Percentiles rank a stretch among this genome's conserved stretches.
Conservation (phyloP, 92 coral and sea anemone species). For the Virgularia gustaviana region DNA sequence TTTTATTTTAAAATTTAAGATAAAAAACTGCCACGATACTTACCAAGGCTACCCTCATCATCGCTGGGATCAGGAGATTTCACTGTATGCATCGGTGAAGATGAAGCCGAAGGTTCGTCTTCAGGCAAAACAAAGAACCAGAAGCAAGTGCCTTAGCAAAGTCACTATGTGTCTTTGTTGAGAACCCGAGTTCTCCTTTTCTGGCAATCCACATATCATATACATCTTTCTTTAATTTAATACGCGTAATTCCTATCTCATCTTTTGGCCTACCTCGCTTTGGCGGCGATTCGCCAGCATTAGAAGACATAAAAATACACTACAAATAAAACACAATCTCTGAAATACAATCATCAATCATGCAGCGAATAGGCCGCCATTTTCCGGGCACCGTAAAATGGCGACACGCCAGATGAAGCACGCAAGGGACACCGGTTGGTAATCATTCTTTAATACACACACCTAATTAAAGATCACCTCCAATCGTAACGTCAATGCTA, state of each 20-base stretch:
- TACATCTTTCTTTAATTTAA: neutral
- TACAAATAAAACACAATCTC: neutral
- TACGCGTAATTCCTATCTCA: neutral
- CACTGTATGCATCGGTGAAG: no score
- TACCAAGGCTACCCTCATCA: neutral
- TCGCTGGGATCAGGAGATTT: neutral
- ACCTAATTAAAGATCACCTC: no score
- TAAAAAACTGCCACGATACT: neutral
- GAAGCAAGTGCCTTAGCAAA: no score
- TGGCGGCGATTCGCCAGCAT: slow-evolving; percentile 3
- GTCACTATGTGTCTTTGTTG: slow-evolving; percentile 4
- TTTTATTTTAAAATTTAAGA: neutral
- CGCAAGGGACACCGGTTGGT: neutral
- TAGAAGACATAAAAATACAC: neutral
- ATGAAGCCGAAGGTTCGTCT: no score
- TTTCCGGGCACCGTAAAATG: neutral
- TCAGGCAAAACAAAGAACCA: no score
- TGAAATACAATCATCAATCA: neutral
- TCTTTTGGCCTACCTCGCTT: slow-evolving; percentile 17
- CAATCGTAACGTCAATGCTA: no score
- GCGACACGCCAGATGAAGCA: slow-evolving; percentile 1
- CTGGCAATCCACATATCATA: neutral
- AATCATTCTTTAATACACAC: slow-evolving; percentile 6
- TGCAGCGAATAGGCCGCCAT: neutral
- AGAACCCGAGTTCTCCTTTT: neutral